These are phyloP conservation scores for Paralvinella palmiformis DNA, from an alignment of 1,140 invertebrate species.

Conservation along the genomic window DNA sequence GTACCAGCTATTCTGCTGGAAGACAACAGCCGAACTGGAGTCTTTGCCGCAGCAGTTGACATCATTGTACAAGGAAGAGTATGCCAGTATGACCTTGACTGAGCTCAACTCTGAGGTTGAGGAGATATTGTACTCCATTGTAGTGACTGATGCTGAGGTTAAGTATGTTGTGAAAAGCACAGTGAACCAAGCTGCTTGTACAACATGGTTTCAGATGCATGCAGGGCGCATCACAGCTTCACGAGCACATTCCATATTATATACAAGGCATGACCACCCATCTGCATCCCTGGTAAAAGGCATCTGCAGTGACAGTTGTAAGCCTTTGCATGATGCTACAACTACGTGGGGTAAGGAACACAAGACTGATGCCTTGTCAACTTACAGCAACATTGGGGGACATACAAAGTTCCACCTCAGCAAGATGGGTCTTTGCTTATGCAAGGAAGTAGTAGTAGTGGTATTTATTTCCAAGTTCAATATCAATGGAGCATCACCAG, in stretches of 20 bases:
- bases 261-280: background rate
- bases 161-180: too few species aligned
- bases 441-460: too few species aligned
- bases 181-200: conserved; percentile 1
- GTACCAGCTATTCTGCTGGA: background rate
- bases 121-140: background rate
- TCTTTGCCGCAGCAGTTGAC: background rate
- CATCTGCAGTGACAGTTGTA: too few species aligned
- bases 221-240: background rate
- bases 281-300: too few species aligned
- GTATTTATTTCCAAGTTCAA: too few species aligned
- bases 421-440: background rate
- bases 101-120: background rate
- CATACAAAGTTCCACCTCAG: background rate
- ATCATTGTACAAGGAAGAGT: background rate
- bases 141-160: conserved; percentile 5
- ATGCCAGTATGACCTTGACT: background rate
- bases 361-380: background rate
- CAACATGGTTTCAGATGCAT: background rate
- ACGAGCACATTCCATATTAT: background rate
- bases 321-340: too few species aligned
- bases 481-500: background rate
- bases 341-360: background rate
- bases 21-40: conserved; percentile 7
- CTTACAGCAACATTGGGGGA: background rate